phyloP scores from a whole-genome alignment of 2,797 vertebrate genomes.

The Sarcophilus harrisii region DNA sequence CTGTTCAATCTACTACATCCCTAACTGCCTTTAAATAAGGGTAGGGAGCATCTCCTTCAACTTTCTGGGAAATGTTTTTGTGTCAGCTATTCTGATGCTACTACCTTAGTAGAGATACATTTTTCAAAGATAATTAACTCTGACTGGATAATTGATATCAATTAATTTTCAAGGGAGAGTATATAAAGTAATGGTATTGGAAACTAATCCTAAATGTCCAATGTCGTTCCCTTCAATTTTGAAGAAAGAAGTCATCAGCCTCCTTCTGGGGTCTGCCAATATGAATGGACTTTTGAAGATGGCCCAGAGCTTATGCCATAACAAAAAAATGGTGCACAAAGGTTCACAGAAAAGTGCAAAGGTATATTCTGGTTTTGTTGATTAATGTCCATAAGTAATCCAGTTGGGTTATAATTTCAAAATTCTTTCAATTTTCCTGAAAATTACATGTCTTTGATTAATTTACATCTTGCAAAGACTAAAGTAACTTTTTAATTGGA shows the following conservation, averaged over 20 bases:
- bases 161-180: not conserved
- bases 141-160: not conserved
- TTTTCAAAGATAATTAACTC: not conserved
- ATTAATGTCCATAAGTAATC: not conserved
- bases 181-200: not conserved
- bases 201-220: not conserved
- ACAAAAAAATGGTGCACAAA: not conserved
- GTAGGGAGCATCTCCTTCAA: not conserved
- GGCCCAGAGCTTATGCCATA: not conserved
- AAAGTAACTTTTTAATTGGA: constrained; percentile 23
- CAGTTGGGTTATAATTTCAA: not conserved
- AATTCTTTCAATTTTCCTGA: not conserved
- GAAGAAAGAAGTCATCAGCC: not conserved
- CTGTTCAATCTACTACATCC: not conserved
- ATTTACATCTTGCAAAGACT: not conserved
- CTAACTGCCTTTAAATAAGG: not conserved
- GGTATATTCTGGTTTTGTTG: not conserved
- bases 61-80: not conserved
- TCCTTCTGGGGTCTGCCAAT: not conserved
- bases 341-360: not conserved
- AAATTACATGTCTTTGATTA: not conserved
- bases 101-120: not conserved
- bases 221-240: not conserved
- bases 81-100: not conserved
- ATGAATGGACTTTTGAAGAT: not conserved